These are phyloP conservation scores for Callipepla californica DNA, from an alignment of 2,113 vertebrate genomes.

Conservation along the genomic window DNA sequence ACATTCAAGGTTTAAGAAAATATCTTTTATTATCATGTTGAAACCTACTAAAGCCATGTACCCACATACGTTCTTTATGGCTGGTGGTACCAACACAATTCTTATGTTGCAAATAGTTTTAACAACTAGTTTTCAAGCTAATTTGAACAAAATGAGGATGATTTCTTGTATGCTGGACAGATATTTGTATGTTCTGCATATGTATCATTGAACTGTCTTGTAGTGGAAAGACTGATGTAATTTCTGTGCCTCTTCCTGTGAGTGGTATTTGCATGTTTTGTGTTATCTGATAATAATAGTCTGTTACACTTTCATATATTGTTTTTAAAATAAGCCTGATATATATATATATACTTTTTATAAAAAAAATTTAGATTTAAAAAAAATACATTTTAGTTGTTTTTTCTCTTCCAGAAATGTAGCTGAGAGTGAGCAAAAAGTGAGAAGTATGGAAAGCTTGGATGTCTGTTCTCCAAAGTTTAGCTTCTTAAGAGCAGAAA, in stretches of 20 bases:
- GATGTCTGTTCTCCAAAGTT: slow-evolving; percentile 92
- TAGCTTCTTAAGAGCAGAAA: slow-evolving; percentile 83
- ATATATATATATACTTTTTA: neutral
- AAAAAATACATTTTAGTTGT: neutral
- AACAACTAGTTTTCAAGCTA: slow-evolving; percentile 1
- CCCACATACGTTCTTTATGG: neutral
- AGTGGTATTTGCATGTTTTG: neutral
- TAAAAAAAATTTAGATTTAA: neutral
- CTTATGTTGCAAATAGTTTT: neutral
- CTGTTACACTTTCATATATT: neutral
- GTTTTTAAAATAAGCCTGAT: slow-evolving; percentile 36
- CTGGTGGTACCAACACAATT: neutral
- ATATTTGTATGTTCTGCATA: neutral
- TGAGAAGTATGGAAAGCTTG: slow-evolving; percentile 83
- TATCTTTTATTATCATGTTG: neutral
- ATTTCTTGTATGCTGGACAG: neutral
- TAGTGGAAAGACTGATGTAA: neutral
- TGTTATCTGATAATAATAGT: neutral
- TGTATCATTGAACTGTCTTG: neutral
- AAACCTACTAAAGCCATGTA: neutral
- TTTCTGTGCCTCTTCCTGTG: neutral
- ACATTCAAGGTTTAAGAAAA: neutral
- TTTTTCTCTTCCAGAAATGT: slow-evolving; percentile 79
- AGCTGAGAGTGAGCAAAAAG: slow-evolving; percentile 82
- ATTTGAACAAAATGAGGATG: neutral